Base-by-base conservation (phyloP, 1,140 invertebrate genomes). In the Euwallacea similis region DNA sequence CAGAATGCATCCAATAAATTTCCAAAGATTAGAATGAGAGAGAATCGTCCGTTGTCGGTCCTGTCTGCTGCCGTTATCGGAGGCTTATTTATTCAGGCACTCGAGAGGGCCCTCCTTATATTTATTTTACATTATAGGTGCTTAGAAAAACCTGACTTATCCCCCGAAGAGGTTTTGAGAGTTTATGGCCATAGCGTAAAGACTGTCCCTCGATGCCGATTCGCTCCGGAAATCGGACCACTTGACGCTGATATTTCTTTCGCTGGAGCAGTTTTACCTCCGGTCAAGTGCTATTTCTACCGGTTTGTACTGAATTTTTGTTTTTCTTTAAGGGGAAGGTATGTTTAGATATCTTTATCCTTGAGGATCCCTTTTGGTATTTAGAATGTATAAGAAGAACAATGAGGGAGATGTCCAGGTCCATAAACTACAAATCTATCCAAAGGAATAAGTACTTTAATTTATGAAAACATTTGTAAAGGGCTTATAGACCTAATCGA, bases 61-160 rank as follows among this genome's bases (percentile, higher is more conserved):
- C 21, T 33, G 21, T 33, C 21, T 33, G 21, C 21, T 33, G 21
- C 21, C 42, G 64, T 66, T 66, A 66, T 66, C 64, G 41, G 53
- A 33, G 53, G 47, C 54, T 66, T 66, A 66, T 66, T 66, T 66
- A 66, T 66, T 66, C 64, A 66, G 64, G 64, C 53, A 56, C 64
- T 66, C 54, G 33, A 56, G 42, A 41, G 64, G 53, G 53, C 64
- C 44, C 64, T 66, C n/a, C 54, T 66, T 21, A 66, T 66, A 66
- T 66, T 66, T 66, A 66, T 66, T 66, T 66, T 66, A 66, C 64
- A 66, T 66, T 66, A 66, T 66, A 66, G 64, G 64, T 66, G 54
- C 64, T 66, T 66, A 66, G 64, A 66, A 66, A 66, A 66, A 66
- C 64, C 64, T 66, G 64, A 66, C 64, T 66, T 66, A 50, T 50